Base-by-base conservation (phyloP, 1,140 invertebrate species). In the Saccostrea cuccullata region DNA sequence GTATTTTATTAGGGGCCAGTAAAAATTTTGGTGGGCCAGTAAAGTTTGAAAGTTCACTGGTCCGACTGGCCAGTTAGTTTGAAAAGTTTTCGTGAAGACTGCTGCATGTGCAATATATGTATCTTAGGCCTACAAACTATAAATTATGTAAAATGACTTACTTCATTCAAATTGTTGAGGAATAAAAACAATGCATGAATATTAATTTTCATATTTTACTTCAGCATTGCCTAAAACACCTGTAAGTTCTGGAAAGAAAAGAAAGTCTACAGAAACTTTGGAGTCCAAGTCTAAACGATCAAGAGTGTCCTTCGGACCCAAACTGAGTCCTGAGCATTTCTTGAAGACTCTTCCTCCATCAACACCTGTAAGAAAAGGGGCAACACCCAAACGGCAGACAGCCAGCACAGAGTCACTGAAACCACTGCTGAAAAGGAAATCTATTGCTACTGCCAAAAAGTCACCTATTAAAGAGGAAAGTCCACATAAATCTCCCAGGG, bases 251-350 rank as follows among this genome's bases (percentile, higher is more conserved):
- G 85, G 84, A 17, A 89, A 86, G 86, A 92, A 92, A 55, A 93
- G 92, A 86, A 93, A 92, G 82, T 93, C 91, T 26, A 82, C 87
- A 40, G 88, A 88, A 26, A 85, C 58, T 23, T 73, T 82, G 70
- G 86, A 86, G 13, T 90, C 91, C 17, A 89, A 73, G 86, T 88
- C 91, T 47, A 94, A 94, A 88, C 87, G 91, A 55, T 92, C 92
- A 83, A 77, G 93, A 86, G 95, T 96, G 0, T 95, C 95, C 13
- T 96, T 96, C 94, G 95, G 95, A 3, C 95, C 95, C 23, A 88
- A 93, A 36, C 92, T 96, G 2, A 95, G 94, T 88, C 95, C 95
- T 20, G 95, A 96, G 88, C 94, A 94, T 30, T 95, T 96, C 94
- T 95, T 95, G 90, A 94, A 94, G 85, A 89, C 86, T 55, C 90